These are phyloP conservation scores for Pseudonaja textilis DNA, from an alignment of 2,113 vertebrate genomes.

Conservation along the genomic window DNA sequence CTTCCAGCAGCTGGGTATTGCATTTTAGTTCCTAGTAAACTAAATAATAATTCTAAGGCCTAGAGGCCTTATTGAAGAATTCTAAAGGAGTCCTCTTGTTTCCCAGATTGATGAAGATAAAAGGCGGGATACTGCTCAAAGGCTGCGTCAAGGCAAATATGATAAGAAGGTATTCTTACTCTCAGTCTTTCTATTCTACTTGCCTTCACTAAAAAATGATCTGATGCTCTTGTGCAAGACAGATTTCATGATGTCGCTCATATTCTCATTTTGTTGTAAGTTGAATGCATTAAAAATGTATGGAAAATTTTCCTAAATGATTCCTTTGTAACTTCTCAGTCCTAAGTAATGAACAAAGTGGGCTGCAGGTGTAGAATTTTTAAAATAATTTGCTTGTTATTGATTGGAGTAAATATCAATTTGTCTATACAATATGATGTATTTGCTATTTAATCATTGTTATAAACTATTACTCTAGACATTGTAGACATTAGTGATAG, in stretches of 20 bases:
- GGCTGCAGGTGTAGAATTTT: background rate
- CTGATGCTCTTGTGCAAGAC: slow-evolving; percentile 1
- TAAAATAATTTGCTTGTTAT: background rate
- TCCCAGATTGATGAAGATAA: slow-evolving; percentile 92
- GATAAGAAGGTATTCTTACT: slow-evolving; percentile 87
- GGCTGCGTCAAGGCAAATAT: slow-evolving; percentile 82
- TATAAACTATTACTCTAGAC: background rate
- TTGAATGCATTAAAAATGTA: slow-evolving; percentile 11
- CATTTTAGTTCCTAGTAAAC: slow-evolving; percentile 18
- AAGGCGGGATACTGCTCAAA: slow-evolving; percentile 79
- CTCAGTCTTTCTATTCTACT: background rate
- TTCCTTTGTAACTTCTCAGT: slow-evolving; percentile 5
- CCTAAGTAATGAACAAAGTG: background rate
- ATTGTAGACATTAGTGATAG: background rate
- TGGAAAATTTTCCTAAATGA: background rate
- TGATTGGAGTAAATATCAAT: background rate
- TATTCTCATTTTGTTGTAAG: background rate
- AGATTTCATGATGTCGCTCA: background rate
- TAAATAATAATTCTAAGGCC: no score
- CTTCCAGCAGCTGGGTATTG: background rate
- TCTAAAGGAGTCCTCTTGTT: slow-evolving; percentile 52
- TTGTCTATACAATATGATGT: background rate
- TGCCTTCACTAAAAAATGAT: slow-evolving; percentile 11
- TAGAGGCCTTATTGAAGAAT: slow-evolving; percentile 34
- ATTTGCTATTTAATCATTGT: background rate